These are phyloP conservation scores for Calycopis cecrops DNA, from an alignment of 1,140 invertebrate genomes.

Conservation along the genomic window DNA sequence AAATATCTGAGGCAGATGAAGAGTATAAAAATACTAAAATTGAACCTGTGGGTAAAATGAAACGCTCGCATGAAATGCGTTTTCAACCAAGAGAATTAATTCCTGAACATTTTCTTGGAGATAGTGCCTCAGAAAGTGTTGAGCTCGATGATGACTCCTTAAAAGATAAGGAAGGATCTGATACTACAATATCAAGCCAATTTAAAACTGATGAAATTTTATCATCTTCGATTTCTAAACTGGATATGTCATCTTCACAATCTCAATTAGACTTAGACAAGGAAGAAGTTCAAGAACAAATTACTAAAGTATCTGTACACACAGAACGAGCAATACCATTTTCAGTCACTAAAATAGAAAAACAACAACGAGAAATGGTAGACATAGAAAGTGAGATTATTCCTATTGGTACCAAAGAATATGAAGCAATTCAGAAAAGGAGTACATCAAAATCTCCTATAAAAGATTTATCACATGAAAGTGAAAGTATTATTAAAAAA, in stretches of 20 bases:
- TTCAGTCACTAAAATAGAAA: conserved; percentile 56
- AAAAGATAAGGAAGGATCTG: conserved; percentile 58
- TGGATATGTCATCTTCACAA: conserved; percentile 54
- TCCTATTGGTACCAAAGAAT: conserved; percentile 62
- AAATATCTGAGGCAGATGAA: conserved; percentile 74
- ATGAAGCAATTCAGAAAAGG: conserved; percentile 59
- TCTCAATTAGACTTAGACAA: conserved; percentile 50
- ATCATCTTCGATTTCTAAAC: conserved; percentile 65
- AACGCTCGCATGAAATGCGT: conserved; percentile 92
- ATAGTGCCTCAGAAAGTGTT: conserved; percentile 53
- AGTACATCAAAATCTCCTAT: conserved; percentile 30
- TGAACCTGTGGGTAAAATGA: conserved; percentile 83
- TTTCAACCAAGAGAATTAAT: conserved; percentile 83
- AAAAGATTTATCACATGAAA: conserved; percentile 27
- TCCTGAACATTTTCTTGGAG: conserved; percentile 65
- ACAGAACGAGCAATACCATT: conserved; percentile 51
- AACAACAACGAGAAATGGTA: conserved; percentile 55
- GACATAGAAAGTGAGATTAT: conserved; percentile 71
- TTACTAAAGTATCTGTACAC: conserved; percentile 34
- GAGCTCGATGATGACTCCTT: conserved; percentile 62
- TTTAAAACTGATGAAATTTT: conserved; percentile 60
- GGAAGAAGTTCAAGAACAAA: conserved; percentile 43
- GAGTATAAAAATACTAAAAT: conserved; percentile 50
- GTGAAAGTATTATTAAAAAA: conserved; percentile 36
- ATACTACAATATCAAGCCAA: conserved; percentile 65